A percentile compares a stretch with the other conserved stretches of the same genome.
These are phyloP conservation scores for Anastatus disparis DNA, from an alignment of 1,140 invertebrate genomes.

Conservation along the genomic window DNA sequence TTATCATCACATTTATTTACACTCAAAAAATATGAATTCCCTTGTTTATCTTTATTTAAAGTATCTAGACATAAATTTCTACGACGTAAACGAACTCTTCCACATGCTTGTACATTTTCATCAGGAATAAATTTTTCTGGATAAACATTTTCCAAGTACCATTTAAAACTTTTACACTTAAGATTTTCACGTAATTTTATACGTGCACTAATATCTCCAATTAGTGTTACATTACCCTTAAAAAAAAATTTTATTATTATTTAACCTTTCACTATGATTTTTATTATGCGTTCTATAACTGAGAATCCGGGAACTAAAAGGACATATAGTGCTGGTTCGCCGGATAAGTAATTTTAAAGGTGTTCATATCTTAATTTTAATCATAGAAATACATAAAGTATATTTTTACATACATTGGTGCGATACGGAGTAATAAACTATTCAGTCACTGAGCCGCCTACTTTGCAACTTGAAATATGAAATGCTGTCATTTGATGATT, in stretches of 20 bases:
- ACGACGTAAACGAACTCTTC: conserved; percentile 65
- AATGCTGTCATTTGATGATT: no score
- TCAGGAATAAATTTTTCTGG: conserved; percentile 89
- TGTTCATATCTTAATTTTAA: no score
- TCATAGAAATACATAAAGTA: no score
- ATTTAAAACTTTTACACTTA: conserved; percentile 83
- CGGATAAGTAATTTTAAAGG: no score
- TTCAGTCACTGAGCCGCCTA: no score
- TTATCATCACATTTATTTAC: conserved; percentile 80
- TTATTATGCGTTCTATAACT: no score
- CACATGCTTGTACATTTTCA: conserved; percentile 81
- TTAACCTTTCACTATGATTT: no score
- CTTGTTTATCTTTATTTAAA: conserved; percentile 77
- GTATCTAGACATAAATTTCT: conserved; percentile 81
- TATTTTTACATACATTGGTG: no score
- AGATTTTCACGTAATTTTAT: conserved; percentile 76
- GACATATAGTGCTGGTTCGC: no score
- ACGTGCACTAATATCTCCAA: conserved; percentile 79
- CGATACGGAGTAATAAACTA: no score
- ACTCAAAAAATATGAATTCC: conserved; percentile 75
- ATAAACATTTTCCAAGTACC: conserved; percentile 85
- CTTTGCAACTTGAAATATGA: no score
- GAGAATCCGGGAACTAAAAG: no score
- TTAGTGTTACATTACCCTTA: conserved; percentile 64
- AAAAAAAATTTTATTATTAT: conserved; percentile 49